These are phyloP conservation scores for Fulmarus glacialis DNA, from an alignment of 2,113 vertebrate genomes.

Conservation along the genomic window DNA sequence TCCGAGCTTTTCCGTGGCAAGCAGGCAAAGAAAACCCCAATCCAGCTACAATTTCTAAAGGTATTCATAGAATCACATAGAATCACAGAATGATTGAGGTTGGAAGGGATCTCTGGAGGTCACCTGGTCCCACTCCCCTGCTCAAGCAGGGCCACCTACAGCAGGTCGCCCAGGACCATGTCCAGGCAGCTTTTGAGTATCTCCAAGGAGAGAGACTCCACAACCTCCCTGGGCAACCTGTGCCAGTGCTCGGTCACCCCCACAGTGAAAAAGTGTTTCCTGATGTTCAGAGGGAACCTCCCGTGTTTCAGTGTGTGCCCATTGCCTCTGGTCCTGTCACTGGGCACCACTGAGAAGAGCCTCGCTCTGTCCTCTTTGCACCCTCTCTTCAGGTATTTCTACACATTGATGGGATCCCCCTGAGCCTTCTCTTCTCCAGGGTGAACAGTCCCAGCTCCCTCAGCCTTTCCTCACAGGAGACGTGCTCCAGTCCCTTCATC, in stretches of 20 bases:
- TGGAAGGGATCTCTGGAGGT: not conserved
- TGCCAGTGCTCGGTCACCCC: not conserved
- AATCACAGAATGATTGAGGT: not conserved
- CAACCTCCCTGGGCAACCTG: not conserved
- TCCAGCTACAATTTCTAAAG: not conserved
- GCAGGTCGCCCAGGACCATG: rapidly evolving
- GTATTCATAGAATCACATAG: not conserved
- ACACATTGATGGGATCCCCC: not conserved
- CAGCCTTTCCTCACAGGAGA: not conserved
- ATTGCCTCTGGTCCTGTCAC: not conserved
- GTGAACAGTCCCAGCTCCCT: not conserved
- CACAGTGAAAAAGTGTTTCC: not conserved
- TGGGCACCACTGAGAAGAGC: not conserved
- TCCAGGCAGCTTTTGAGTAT: rapidly evolving
- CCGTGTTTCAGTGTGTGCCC: not conserved
- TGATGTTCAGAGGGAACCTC: not conserved
- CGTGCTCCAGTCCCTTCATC: not conserved
- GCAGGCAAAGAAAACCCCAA: not conserved
- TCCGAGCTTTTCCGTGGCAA: not conserved
- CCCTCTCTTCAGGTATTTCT: not conserved
- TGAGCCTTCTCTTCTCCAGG: not conserved
- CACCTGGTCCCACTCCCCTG: not conserved
- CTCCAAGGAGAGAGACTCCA: not conserved
- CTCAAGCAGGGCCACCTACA: not conserved
- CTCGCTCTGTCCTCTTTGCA: not conserved